Percentiles rank a stretch among this genome's conserved stretches.
phyloP scores from a whole-genome alignment of 2,113 vertebrate genomes.

The Pseudolaguvia tuberculata region DNA sequence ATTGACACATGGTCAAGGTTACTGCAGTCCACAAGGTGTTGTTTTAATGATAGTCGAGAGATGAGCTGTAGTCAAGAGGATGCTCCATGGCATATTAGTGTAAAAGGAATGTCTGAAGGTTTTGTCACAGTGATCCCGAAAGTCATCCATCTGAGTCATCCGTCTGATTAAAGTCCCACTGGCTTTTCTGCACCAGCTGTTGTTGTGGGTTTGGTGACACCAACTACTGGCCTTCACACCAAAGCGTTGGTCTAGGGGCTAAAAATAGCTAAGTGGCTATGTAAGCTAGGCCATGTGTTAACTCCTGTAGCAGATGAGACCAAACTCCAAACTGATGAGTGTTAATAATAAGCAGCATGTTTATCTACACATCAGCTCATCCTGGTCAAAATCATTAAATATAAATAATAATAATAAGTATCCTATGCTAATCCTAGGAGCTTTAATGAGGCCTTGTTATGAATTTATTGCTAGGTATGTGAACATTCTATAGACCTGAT shows the following conservation, averaged over 20 bases:
- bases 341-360: slow-evolving; percentile 20
- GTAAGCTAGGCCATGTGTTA: slow-evolving; percentile 34
- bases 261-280: slow-evolving; percentile 50
- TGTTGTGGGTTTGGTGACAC: slow-evolving; percentile 42
- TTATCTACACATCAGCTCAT: neutral
- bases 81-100: slow-evolving; percentile 6
- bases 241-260: slow-evolving; percentile 38
- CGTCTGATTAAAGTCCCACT: slow-evolving; percentile 33
- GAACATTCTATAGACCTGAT: neutral
- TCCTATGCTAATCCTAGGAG: neutral
- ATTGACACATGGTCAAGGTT: slow-evolving; percentile 10
- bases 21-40: slow-evolving; percentile 24
- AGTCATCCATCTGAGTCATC: slow-evolving; percentile 17
- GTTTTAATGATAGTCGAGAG: slow-evolving; percentile 6
- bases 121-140: slow-evolving; percentile 28
- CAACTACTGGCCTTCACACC: slow-evolving; percentile 37
- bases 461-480: neutral
- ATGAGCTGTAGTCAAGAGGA: slow-evolving; percentile 29
- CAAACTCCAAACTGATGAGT: slow-evolving; percentile 22
- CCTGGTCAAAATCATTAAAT: slow-evolving; percentile 4
- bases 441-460: neutral
- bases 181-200: slow-evolving; percentile 27
- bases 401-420: neutral
- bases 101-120: slow-evolving; percentile 13
- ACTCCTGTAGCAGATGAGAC: slow-evolving; percentile 33